Conservation (phyloP, 1,140 invertebrate genomes). For the Drosophila oshimai region DNA sequence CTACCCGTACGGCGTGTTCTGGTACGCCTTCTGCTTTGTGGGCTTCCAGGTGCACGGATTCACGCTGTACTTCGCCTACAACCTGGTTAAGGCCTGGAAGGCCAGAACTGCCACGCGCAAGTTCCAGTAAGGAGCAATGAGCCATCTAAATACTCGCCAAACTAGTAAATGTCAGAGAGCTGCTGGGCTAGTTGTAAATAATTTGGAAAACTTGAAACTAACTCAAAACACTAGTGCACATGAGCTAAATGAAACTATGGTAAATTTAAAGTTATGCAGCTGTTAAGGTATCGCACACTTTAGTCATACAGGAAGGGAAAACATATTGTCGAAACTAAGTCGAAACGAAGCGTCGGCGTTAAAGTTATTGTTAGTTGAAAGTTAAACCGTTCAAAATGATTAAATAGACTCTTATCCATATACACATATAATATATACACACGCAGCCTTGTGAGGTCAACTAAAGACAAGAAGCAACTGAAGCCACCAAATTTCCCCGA, state of each 20-base stretch:
- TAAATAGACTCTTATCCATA: constrained; percentile 57
- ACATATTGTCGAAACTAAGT: constrained; percentile 45
- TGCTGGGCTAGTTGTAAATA: constrained; percentile 76
- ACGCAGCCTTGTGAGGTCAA: constrained; percentile 64
- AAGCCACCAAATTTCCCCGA: constrained; percentile 75
- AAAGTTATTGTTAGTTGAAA: constrained; percentile 74
- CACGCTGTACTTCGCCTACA: constrained; percentile 94
- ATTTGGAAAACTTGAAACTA: constrained; percentile 55
- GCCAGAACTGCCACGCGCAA: constrained; percentile 86
- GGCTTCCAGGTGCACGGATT: constrained; percentile 96
- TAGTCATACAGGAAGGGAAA: constrained; percentile 48
- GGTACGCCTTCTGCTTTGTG: constrained; percentile 95
- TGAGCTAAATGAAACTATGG: constrained; percentile 43
- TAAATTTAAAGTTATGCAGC: constrained; percentile 54
- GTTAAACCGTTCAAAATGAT: constrained; percentile 58
- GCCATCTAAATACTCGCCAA: constrained; percentile 72
- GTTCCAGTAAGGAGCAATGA: constrained; percentile 72
- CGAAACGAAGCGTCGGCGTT: constrained; percentile 57
- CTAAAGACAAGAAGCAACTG: constrained; percentile 65
- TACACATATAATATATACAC: constrained; percentile 45
- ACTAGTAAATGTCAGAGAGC: constrained; percentile 52
- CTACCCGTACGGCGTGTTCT: constrained; percentile 95
- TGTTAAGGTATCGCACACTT: constrained; percentile 73
- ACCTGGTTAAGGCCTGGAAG: constrained; percentile 94
- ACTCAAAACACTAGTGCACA: constrained; percentile 64